Percentiles rank a stretch among this genome's conserved stretches.
Conservation (phyloP, 2,113 vertebrate species). For the Turdus rufiventris region DNA sequence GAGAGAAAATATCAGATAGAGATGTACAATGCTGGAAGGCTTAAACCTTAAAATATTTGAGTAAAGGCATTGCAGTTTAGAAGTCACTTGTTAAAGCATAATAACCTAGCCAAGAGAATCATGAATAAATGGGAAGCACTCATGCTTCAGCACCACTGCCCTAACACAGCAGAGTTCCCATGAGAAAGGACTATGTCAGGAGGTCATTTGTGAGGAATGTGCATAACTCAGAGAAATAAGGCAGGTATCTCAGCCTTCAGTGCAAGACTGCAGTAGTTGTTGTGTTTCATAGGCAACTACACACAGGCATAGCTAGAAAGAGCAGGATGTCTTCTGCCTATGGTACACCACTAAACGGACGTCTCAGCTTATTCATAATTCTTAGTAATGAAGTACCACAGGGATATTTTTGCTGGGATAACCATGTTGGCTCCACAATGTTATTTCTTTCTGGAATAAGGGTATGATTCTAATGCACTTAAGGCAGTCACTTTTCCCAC, state of each 20-base stretch:
- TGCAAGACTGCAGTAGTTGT: not conserved
- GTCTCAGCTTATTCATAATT: not conserved
- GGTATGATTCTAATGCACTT: not conserved
- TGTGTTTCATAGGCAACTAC: not conserved
- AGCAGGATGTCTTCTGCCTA: not conserved
- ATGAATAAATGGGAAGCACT: not conserved
- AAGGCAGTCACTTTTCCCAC: slow-evolving; percentile 27
- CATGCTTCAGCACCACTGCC: not conserved
- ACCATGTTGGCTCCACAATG: not conserved
- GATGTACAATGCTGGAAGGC: not conserved
- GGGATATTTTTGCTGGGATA: not conserved
- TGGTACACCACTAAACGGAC: not conserved
- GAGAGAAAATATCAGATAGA: slow-evolving; percentile 11
- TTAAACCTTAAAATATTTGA: slow-evolving; percentile 16
- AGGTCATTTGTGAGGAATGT: not conserved
- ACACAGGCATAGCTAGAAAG: not conserved
- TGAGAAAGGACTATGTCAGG: not conserved
- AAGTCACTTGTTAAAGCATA: not conserved
- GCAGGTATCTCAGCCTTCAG: not conserved
- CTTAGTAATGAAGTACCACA: not conserved
- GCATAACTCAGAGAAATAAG: not conserved
- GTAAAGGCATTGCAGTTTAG: not conserved
- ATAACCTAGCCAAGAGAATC: not conserved
- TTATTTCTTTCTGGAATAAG: not conserved
- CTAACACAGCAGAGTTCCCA: not conserved